Evolutionary conservation across 2,888 invertebrate genomes (phyloP).

Genomic region (Rhagonycha fulva): DNA sequence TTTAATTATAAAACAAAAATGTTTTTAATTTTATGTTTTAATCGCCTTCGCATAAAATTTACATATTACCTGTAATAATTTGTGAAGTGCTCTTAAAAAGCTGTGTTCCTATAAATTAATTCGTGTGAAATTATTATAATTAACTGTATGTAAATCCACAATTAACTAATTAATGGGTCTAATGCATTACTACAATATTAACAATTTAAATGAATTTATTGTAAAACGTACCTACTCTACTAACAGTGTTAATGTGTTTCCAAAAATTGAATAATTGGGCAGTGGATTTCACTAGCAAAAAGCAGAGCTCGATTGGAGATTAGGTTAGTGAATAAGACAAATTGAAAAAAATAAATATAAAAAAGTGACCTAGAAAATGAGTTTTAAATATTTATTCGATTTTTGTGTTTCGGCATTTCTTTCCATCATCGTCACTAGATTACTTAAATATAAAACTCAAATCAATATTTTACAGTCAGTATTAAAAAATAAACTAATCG

Average conservation of each 20-base stretch:
- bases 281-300: too few species aligned
- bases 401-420: too few species aligned
- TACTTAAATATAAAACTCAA: neutral
- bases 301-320: too few species aligned
- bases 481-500: neutral
- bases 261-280: neutral
- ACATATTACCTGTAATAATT: neutral
- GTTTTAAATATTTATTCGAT: too few species aligned
- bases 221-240: too few species aligned
- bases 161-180: neutral
- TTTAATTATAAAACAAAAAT: constrained; percentile 6
- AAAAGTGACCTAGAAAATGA: too few species aligned
- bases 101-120: neutral
- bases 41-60: constrained; percentile 3
- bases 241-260: neutral
- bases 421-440: too few species aligned
- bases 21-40: constrained; percentile 9
- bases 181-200: neutral
- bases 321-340: too few species aligned
- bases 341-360: too few species aligned
- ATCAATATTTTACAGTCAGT: neutral
- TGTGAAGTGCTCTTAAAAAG: neutral
- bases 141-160: neutral
- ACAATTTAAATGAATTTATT: too few species aligned
- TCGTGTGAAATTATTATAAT: neutral